Conservation (phyloP, 2,888 invertebrate species). For the Torymus texanus region DNA sequence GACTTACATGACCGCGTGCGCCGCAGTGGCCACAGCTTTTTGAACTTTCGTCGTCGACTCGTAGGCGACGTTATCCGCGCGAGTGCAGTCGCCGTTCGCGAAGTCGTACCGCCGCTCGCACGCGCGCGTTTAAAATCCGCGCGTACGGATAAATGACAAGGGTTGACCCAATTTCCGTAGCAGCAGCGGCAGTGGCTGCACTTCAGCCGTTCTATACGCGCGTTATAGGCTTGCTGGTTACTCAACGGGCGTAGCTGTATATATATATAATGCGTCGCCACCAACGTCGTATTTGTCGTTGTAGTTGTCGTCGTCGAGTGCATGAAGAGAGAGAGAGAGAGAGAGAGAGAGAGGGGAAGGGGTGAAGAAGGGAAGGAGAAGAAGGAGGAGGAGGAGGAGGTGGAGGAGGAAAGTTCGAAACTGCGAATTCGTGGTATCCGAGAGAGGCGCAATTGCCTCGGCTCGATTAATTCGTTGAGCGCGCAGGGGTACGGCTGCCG, state of each 20-base stretch:
- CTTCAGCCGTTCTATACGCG: background rate
- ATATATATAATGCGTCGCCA: background rate
- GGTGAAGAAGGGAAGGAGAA: background rate
- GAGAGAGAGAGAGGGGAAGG: too few relatives aligned
- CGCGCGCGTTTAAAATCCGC: slow-evolving; percentile 18
- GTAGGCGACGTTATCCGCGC: slow-evolving; percentile 1
- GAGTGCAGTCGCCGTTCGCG: background rate
- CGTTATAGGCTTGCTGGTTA: slow-evolving; percentile 15
- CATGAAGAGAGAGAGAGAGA: too few relatives aligned
- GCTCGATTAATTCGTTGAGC: slow-evolving; percentile 33
- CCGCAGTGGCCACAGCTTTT: slow-evolving; percentile 55
- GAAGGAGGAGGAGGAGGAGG: too few relatives aligned
- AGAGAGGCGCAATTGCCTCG: slow-evolving; percentile 12
- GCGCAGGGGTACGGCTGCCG: background rate
- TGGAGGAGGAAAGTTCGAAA: slow-evolving; percentile 13
- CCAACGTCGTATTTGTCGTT: too few relatives aligned
- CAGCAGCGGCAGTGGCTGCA: background rate
- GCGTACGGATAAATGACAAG: slow-evolving; percentile 40
- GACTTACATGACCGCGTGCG: slow-evolving; percentile 63
- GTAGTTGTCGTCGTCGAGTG: too few relatives aligned
- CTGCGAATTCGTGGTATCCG: slow-evolving; percentile 21
- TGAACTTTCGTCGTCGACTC: slow-evolving; percentile 58
- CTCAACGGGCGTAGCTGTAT: background rate
- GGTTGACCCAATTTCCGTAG: slow-evolving; percentile 49
- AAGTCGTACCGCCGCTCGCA: slow-evolving; percentile 37